A percentile compares a stretch with the other conserved stretches of the same genome.
These are phyloP conservation scores for Aricia artaxerxes DNA, from an alignment of 2,888 invertebrate species.

Conservation along the genomic window DNA sequence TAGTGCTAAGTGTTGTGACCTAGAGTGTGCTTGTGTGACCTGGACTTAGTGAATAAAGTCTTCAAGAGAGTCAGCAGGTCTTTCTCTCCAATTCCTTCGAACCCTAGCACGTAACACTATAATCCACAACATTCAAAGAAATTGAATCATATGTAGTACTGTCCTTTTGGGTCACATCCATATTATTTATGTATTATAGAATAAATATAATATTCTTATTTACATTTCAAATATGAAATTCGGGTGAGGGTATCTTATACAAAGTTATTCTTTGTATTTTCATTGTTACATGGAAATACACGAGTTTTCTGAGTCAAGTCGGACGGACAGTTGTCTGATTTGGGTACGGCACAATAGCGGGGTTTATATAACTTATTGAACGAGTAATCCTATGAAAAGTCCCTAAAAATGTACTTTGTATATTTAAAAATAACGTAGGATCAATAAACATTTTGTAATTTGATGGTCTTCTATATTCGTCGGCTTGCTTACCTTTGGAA, in stretches of 20 bases:
- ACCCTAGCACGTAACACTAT: too few species aligned
- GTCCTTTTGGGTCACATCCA: neutral
- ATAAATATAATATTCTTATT: neutral
- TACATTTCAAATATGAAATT: neutral
- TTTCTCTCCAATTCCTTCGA: too few species aligned
- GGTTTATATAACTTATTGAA: slow-evolving; percentile 1
- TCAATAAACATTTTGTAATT: neutral
- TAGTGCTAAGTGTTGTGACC: too few species aligned
- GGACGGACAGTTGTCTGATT: slow-evolving; percentile 19
- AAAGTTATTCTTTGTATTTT: slow-evolving; percentile 2
- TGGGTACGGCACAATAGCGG: slow-evolving; percentile 2
- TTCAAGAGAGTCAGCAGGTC: too few species aligned
- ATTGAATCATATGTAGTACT: neutral
- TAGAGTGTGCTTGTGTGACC: too few species aligned
- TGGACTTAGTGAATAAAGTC: too few species aligned
- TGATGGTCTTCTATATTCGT: neutral
- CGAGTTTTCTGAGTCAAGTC: neutral
- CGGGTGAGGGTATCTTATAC: neutral
- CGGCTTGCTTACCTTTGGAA: too few species aligned
- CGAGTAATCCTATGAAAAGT: neutral
- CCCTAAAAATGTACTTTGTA: neutral
- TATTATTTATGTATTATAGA: neutral
- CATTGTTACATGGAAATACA: slow-evolving; percentile 1
- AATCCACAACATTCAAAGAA: neutral
- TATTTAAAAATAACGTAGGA: neutral